These are phyloP conservation scores for Melieria omissa DNA, from an alignment of 2,888 invertebrate species.

Conservation along the genomic window DNA sequence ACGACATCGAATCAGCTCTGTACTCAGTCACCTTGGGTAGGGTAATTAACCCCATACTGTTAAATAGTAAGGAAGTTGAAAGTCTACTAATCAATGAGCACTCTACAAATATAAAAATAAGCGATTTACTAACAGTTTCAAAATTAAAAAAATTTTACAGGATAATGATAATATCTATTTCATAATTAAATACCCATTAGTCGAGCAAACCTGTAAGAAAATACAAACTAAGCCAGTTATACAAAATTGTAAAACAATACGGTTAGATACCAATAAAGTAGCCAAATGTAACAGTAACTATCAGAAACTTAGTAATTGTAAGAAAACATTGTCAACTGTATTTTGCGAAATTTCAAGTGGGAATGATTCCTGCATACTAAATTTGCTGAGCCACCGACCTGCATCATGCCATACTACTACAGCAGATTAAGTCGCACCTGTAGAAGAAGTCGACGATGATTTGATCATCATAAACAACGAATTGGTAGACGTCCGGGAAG, in stretches of 20 bases:
- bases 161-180: constrained; percentile 9
- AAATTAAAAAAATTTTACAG: constrained; percentile 20
- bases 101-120: constrained; percentile 22
- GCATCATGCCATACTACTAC: constrained; percentile 5
- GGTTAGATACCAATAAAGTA: neutral
- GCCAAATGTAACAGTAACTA: constrained; percentile 3
- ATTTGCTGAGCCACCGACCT: neutral
- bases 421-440: neutral
- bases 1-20: neutral
- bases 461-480: neutral
- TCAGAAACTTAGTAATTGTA: neutral
- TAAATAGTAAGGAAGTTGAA: constrained; percentile 10
- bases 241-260: neutral
- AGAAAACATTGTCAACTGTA: neutral
- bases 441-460: neutral
- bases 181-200: constrained; percentile 11
- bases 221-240: constrained; percentile 8
- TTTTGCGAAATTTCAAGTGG: neutral
- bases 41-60: constrained; percentile 16
- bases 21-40: constrained; percentile 11
- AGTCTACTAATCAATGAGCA: constrained; percentile 12
- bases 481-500: neutral
- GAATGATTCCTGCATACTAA: neutral
- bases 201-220: constrained; percentile 13
- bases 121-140: constrained; percentile 19